Evolutionary conservation across 2,113 vertebrate genomes (phyloP), one percentile per base, ranked within the genome.

Genomic region (Pelmatolapia mariae): DNA sequence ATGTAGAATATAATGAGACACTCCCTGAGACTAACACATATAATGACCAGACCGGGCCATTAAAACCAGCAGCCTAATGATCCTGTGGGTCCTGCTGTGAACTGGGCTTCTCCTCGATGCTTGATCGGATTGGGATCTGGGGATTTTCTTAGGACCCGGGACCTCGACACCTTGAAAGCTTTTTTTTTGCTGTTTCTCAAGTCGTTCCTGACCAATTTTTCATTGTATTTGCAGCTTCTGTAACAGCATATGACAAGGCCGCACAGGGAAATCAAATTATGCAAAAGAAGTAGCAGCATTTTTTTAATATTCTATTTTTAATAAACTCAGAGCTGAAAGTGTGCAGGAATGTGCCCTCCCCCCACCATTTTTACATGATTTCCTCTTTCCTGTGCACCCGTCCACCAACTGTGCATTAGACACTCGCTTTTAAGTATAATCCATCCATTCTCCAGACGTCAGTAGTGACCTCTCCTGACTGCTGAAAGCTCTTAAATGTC

Each of bases 401-500:
- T 66, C 19, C 81, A 53, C 63, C 88, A 15, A 19, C 26, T 13
- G 76, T 38, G 33, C 45, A 22, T 54, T 33, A 87, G 40, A 38
- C 53, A 22, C 6, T 47, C 11, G 18, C 19, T 84, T 84, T 78
- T 31, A 80, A 71, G 5, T 36, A 5, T 24, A 80, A 85, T 83
- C 82, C 57, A 11, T 8, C 3, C 19, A 45, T 56, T 73, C 47
- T 82, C 71, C 15, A 31, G 68, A 33, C 11, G 7, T 61, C 18
- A 57, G 13, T 15, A 4, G 8, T 29, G 53, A 71, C 54, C 47
- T 87, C 61, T 85, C n/a, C 79, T n/a, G 80, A 61, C 13, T 5
- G 79, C 66, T 83, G 26, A 52, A 26, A 38, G 36, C 59, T 83
- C 80, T 43, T 50, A 31, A 85, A 63, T 54, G 73, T 57, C 61